Conservation (phyloP, 2,888 invertebrate genomes). For the Torymus texanus region DNA sequence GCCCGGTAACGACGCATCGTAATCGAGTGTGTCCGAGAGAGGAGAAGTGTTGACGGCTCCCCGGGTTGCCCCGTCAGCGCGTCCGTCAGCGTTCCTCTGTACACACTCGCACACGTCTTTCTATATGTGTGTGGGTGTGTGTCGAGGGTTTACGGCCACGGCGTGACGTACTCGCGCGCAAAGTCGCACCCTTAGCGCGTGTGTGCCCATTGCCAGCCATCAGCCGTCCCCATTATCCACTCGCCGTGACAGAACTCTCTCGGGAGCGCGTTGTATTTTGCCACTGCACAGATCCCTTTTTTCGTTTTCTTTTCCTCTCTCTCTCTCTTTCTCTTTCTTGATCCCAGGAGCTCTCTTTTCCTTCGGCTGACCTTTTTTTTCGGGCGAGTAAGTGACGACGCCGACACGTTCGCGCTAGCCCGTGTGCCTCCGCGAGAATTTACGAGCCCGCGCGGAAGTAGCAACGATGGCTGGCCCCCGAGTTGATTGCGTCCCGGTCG, state of each 20-base stretch:
- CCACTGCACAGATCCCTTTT: background rate
- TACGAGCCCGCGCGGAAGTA: background rate
- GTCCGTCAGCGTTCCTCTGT: conserved; percentile 57
- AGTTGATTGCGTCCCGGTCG: background rate
- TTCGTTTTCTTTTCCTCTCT: conserved; percentile 8
- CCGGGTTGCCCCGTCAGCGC: conserved; percentile 73
- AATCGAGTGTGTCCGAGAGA: conserved; percentile 42
- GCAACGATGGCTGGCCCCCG: background rate
- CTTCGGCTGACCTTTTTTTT: no score
- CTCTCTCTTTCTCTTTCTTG: conserved; percentile 6
- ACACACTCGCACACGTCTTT: background rate
- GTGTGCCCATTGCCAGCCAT: conserved; percentile 63
- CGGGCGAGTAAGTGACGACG: no score
- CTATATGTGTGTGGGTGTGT: background rate
- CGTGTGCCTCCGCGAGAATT: background rate
- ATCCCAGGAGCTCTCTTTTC: conserved; percentile 16
- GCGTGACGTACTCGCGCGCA: conserved; percentile 73
- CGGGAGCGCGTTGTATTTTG: conserved; percentile 61
- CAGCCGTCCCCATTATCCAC: conserved; percentile 73
- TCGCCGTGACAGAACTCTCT: conserved; percentile 73
- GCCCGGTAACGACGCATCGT: conserved; percentile 43
- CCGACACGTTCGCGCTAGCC: no score
- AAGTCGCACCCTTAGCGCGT: conserved; percentile 19
- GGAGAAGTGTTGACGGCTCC: conserved; percentile 73
- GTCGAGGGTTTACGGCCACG: conserved; percentile 72